Conservation (phyloP, 1,140 invertebrate genomes). For the Plectrocnemia conspersa region DNA sequence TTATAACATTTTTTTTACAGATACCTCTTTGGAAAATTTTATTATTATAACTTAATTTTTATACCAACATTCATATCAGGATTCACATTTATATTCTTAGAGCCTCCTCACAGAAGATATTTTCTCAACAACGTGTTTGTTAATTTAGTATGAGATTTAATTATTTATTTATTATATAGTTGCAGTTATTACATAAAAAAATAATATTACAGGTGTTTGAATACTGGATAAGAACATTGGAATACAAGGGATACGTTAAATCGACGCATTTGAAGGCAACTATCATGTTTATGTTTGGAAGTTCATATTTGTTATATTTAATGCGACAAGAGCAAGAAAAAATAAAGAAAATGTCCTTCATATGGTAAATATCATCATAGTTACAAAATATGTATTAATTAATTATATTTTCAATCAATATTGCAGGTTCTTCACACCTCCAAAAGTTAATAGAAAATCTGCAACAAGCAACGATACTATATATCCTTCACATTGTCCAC, state of each 20-base stretch:
- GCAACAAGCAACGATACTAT: constrained; percentile 29
- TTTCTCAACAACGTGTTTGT: constrained; percentile 49
- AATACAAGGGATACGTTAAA: constrained; percentile 47
- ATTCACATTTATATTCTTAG: constrained; percentile 46
- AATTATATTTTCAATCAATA: too few species aligned
- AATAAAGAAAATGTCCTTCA: constrained; percentile 42
- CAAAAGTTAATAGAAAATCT: constrained; percentile 41
- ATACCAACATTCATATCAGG: constrained; percentile 48
- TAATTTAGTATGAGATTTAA: constrained; percentile 45
- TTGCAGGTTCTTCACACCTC: constrained; percentile 49
- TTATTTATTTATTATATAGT: too few species aligned
- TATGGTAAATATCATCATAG: too few species aligned
- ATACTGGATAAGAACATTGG: constrained; percentile 47
- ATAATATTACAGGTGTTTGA: constrained; percentile 48
- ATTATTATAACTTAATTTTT: constrained; percentile 47
- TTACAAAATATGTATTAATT: too few species aligned
- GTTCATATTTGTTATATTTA: constrained; percentile 48
- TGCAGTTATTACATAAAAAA: too few species aligned
- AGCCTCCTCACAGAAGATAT: constrained; percentile 47
- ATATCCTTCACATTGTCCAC: constrained; percentile 44
- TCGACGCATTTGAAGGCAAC: constrained; percentile 44
- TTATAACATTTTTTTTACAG: background rate
- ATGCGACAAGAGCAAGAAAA: constrained; percentile 47
- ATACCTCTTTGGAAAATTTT: constrained; percentile 46
- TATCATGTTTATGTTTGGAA: constrained; percentile 48